Conservation (phyloP, 2,797 vertebrate genomes). For the Cynopterus sphinx region DNA sequence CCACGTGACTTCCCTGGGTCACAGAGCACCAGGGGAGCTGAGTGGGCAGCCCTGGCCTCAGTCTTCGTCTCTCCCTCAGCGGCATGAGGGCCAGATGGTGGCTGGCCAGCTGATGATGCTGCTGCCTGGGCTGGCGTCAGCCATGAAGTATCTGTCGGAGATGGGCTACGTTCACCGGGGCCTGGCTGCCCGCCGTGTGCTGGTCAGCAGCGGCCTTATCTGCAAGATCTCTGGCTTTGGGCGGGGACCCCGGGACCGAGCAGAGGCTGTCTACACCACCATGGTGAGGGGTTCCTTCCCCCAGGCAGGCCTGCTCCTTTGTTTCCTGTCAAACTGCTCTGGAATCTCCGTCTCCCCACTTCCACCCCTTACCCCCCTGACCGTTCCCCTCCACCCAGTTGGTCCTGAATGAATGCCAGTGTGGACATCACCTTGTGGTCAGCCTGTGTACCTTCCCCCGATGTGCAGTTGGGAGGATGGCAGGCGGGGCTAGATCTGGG, state of each 20-base stretch:
- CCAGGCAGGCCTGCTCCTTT: no score
- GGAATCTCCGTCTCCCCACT: fast-evolving
- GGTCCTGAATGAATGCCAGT: background rate
- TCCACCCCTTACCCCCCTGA: fast-evolving
- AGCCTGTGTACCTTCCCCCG: background rate
- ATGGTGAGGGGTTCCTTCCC: slow-evolving; percentile 86
- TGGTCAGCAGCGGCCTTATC: slow-evolving; percentile 91
- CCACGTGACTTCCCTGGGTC: background rate
- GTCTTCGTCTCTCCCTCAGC: slow-evolving; percentile 83
- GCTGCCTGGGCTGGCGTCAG: slow-evolving; percentile 93
- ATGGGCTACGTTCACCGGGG: slow-evolving; percentile 96
- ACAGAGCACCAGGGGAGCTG: background rate
- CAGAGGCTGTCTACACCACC: slow-evolving; percentile 95
- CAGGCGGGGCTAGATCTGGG: fast-evolving
- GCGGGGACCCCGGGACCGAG: slow-evolving; percentile 92
- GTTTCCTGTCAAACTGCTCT: background rate
- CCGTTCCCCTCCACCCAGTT: background rate
- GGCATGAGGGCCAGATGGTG: slow-evolving; percentile 93
- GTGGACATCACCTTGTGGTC: background rate
- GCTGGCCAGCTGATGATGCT: slow-evolving; percentile 92
- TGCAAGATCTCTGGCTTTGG: slow-evolving; percentile 97
- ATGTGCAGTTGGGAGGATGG: background rate
- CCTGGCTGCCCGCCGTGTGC: slow-evolving; percentile 94
- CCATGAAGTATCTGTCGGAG: slow-evolving; percentile 97
- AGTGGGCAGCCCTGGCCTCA: background rate